These are phyloP conservation scores for Epinephelus awoara DNA, from an alignment of 2,797 vertebrate species.

Conservation along the genomic window DNA sequence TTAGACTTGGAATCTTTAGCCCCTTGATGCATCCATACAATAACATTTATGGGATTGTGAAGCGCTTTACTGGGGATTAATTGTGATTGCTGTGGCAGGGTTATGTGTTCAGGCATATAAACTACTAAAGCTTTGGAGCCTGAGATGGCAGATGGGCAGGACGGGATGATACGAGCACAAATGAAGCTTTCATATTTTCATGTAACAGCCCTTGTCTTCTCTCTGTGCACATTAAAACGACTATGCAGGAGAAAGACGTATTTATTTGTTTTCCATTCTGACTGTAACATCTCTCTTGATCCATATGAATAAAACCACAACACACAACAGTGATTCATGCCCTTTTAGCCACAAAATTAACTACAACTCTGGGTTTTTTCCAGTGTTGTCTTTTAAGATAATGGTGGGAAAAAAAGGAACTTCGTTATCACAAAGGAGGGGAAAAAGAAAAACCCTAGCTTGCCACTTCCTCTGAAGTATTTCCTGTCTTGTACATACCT, in stretches of 20 bases:
- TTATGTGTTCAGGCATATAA: slow-evolving; percentile 66
- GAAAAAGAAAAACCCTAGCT: background rate
- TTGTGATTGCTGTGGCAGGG: slow-evolving; percentile 75
- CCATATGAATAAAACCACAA: background rate
- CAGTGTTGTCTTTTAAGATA: background rate
- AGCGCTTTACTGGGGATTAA: slow-evolving; percentile 84
- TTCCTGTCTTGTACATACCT: slow-evolving; percentile 50
- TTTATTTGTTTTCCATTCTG: background rate
- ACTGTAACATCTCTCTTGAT: background rate
- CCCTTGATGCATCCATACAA: slow-evolving; percentile 69
- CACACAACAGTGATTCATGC: background rate
- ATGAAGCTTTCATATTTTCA: slow-evolving; percentile 70
- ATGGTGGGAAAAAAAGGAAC: background rate
- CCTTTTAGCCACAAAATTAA: slow-evolving; percentile 2
- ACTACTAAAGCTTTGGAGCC: slow-evolving; percentile 76
- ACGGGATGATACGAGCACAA: slow-evolving; percentile 61
- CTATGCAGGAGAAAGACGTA: background rate
- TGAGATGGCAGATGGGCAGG: slow-evolving; percentile 80
- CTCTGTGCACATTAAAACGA: slow-evolving; percentile 1
- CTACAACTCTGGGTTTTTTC: background rate
- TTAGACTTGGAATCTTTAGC: slow-evolving; percentile 57
- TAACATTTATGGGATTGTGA: slow-evolving; percentile 80
- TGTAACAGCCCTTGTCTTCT: slow-evolving; percentile 11
- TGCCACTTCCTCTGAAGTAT: background rate
- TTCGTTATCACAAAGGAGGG: background rate